Evolutionary conservation across 2,888 invertebrate species (phyloP), one percentile per base, ranked within the genome.

Genomic region (Lasioglossum marginatum): DNA sequence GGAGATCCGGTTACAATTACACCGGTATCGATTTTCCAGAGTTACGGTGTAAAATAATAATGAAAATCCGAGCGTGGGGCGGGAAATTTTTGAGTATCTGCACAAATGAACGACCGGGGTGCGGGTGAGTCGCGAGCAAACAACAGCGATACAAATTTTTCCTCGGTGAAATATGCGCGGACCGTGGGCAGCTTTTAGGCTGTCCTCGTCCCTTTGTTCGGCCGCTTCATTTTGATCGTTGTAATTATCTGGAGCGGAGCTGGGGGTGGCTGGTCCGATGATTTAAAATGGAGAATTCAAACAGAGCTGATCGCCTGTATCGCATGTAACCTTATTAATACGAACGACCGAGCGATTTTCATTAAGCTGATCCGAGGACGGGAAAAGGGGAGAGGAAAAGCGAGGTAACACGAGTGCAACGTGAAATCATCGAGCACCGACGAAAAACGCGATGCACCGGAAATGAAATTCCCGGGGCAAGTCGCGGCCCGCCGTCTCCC

Each of bases 241-340:
- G 79, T 82, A 80, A 87, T 85, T 86, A 80, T 85, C 85, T 31
- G 43, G 45, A 52, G 45, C 3, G 31, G 16, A 31, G 40, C 12
- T 1, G 52, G 40, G 23, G 27, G 5, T 16, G 12, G 60, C 4
- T 6, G 5, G 14, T 16, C 8, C 57, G 66, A 72, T 79, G 77
- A 85, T 85, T 85, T 71, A 81, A 81, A 86, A 74, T 66, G 79
- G 79, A 52, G 81, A 82, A 86, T 85, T 79, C 75, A 78, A 85
- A 82, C 68, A 43, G 76, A 43, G n/a, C 23, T 37, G 27, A 37
- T 10, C 71, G 63, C 81, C 74, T 72, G 66, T 74, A 73, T 82
- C 76, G 77, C 60, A 60, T 77, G 86, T 68, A 72, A 86, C 79
- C 77, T 86, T 87, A 87, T 86, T 86, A 87, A 87, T 86, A 86